Percentiles rank a stretch among this genome's conserved stretches.
phyloP scores from a whole-genome alignment of 2,797 vertebrate genomes.

The Ispidina lecontei region DNA sequence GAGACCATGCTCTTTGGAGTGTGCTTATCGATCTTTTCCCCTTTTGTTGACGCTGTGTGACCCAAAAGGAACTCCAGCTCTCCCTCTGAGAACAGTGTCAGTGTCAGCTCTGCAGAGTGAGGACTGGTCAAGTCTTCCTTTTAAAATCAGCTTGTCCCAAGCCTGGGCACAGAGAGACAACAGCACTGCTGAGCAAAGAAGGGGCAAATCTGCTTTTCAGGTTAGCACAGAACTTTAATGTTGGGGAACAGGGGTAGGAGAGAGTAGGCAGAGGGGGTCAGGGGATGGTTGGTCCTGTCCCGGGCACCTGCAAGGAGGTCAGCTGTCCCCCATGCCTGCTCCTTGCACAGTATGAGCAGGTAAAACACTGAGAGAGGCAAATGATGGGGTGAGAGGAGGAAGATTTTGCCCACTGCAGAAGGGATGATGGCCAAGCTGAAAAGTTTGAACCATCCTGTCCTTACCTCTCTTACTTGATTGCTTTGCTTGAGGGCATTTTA shows the following conservation, averaged over 20 bases:
- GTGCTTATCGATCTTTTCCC: conserved; percentile 23
- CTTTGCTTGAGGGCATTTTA: not conserved
- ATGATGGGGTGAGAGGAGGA: not conserved
- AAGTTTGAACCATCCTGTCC: not conserved
- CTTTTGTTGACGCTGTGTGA: not conserved
- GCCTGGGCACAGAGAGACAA: conserved; percentile 29
- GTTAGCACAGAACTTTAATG: conserved; percentile 55
- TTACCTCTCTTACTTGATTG: not conserved
- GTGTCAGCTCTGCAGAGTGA: conserved; percentile 31
- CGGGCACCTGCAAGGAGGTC: not conserved
- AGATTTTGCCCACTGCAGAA: not conserved
- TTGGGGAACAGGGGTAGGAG: conserved; percentile 7
- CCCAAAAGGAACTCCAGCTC: not conserved
- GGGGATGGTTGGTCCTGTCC: not conserved
- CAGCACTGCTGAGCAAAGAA: conserved; percentile 55
- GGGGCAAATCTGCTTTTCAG: conserved; percentile 57
- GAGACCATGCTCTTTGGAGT: conserved; percentile 56
- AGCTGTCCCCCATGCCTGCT: not conserved
- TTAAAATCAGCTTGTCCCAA: conserved; percentile 35
- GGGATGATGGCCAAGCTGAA: not conserved
- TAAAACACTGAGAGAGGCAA: not conserved
- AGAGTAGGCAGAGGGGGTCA: not conserved
- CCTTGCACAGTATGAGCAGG: not conserved
- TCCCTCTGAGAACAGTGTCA: not conserved
- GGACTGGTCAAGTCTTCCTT: conserved; percentile 6